A percentile compares a stretch with the other conserved stretches of the same genome.
These are phyloP conservation scores for Muscicapa comitata DNA, from an alignment of 2,797 vertebrate genomes.

Conservation along the genomic window DNA sequence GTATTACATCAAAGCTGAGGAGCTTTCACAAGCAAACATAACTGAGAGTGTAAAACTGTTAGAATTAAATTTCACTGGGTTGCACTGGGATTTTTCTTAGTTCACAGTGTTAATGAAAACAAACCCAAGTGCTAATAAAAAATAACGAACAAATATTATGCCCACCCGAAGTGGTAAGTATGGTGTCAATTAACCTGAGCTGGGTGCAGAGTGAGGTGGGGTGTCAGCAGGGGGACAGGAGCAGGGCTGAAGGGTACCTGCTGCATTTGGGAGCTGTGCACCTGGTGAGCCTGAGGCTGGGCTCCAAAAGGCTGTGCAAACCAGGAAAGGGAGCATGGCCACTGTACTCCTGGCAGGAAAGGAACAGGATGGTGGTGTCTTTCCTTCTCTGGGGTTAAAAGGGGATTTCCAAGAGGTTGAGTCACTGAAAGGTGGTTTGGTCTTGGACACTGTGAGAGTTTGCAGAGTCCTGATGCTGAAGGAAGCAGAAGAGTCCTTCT, in stretches of 20 bases:
- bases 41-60: background rate
- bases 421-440: background rate
- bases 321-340: background rate
- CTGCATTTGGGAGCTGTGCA: background rate
- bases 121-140: background rate
- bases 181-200: background rate
- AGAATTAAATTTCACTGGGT: background rate
- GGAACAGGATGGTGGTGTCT: background rate
- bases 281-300: background rate
- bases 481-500: background rate
- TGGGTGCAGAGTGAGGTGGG: background rate
- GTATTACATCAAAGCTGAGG: background rate
- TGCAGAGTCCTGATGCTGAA: background rate
- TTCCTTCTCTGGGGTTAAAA: background rate
- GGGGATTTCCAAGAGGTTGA: background rate
- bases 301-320: background rate
- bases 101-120: background rate
- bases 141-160: background rate
- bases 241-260: background rate
- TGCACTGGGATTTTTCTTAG: background rate
- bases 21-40: background rate
- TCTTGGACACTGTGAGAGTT: rapidly evolving
- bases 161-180: background rate
- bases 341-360: background rate
- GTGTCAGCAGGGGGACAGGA: background rate